Conservation (phyloP, 1,140 invertebrate genomes). For the Solen grandis region DNA sequence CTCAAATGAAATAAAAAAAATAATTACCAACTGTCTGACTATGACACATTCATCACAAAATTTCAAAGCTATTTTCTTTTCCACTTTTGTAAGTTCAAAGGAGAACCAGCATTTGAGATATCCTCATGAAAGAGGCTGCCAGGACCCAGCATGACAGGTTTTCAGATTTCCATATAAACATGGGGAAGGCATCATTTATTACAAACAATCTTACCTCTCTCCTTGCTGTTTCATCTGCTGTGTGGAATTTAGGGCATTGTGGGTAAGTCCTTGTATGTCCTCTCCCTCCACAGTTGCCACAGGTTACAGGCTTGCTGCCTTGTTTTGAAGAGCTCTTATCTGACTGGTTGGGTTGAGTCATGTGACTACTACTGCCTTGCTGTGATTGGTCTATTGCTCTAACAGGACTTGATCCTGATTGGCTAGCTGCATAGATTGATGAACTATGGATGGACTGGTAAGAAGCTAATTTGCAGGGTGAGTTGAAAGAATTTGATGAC, state of each 20-base stretch:
- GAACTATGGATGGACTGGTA: too few species aligned
- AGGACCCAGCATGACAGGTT: background rate
- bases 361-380: background rate
- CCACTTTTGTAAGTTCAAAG: too few species aligned
- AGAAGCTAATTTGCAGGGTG: too few species aligned
- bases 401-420: too few species aligned
- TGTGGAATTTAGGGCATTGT: conserved; percentile 24
- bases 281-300: conserved; percentile 32
- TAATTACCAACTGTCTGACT: too few species aligned
- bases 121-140: background rate
- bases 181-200: background rate
- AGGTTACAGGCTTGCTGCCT: conserved; percentile 29
- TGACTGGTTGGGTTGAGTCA: conserved; percentile 6
- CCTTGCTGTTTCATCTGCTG: conserved; percentile 17
- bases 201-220: conserved; percentile 25
- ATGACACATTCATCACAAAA: too few species aligned
- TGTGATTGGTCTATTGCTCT: conserved; percentile 31
- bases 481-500: too few species aligned
- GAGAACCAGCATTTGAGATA: background rate
- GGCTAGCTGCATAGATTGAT: too few species aligned
- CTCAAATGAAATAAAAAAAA: too few species aligned
- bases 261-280: conserved; percentile 19
- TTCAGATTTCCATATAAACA: background rate
- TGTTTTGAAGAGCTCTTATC: background rate
- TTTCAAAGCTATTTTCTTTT: too few species aligned